Evolutionary conservation across 2,113 vertebrate genomes (phyloP), one percentile per base, ranked within the genome.

Genomic region (Chaenogobius annularis): DNA sequence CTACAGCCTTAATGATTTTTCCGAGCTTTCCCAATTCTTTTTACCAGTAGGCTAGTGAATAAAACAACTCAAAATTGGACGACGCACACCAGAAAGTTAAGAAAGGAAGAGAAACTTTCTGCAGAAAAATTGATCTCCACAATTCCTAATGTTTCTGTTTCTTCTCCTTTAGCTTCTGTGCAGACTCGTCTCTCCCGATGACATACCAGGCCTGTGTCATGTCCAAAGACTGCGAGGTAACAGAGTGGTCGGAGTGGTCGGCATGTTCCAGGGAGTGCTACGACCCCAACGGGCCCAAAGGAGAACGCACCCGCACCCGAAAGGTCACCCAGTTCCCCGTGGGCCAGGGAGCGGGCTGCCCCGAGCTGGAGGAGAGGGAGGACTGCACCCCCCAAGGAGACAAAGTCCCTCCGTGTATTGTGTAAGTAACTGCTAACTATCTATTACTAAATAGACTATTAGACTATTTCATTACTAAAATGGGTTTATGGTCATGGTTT

Each of bases 191-290:
- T 9, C 73, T 97, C 48, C 98, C 96, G 0, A 83, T 96, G 74
- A 96, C 95, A 0, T 97, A 96, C 90, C 97, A 98, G 87, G 95
- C 97, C 64, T 99, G 98, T 12, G 95, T 98, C 70, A 91, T 96
- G 48, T 85, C 91, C 40, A 97, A 95, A 88, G 95, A 96, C 79
- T 99, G 97, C 55, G 95, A 96, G 48, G 93, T 96, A 64, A 94
- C 93, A 0, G 95, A 97, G 65, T 99, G 98, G 98, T 93, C 94
- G 0, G 94, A 96, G 44, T 99, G 98, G 98, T 95, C 94, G 0
- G 69, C 88, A 1, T 99, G 98, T 84, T 96, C 96, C 66, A 95
- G 95, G 91, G 91, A 93, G 0, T 99, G 98, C 82, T 95, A 94
- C 1, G 93, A 96, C 69, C 81, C 76, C 68, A 93, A 91, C 0